A percentile compares a stretch with the other conserved stretches of the same genome.
These are phyloP conservation scores for Nycteola revayana DNA, from an alignment of 2,888 invertebrate genomes.

Conservation along the genomic window DNA sequence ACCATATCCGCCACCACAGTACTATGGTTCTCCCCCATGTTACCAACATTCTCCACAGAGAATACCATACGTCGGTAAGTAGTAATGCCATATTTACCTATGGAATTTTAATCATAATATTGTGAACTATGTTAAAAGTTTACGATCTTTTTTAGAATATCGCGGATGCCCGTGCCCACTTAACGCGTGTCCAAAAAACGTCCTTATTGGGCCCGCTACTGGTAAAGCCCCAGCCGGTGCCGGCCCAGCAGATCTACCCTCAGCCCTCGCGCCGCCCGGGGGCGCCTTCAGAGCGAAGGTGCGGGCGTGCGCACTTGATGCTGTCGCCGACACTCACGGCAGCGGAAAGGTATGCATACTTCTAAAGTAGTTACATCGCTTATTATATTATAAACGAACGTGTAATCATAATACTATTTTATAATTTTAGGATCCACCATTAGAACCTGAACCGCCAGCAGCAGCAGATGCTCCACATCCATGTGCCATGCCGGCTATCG, in stretches of 20 bases:
- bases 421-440: constrained; percentile 62
- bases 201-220: constrained; percentile 98
- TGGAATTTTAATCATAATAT: neutral
- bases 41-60: constrained; percentile 83
- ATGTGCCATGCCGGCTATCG: constrained; percentile 64
- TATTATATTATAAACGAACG: no score
- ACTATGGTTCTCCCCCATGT: constrained; percentile 73
- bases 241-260: constrained; percentile 74
- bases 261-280: constrained; percentile 72
- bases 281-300: constrained; percentile 78
- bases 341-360: constrained; percentile 65
- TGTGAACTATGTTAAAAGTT: constrained; percentile 2
- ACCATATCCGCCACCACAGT: constrained; percentile 75
- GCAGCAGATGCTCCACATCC: constrained; percentile 67
- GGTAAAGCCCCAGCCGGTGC: constrained; percentile 93
- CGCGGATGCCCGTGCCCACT: constrained; percentile 93
- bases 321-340: constrained; percentile 67
- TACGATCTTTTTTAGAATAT: constrained; percentile 57
- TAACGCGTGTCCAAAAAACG: constrained; percentile 99
- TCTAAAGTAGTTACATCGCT: no score
- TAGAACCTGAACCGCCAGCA: constrained; percentile 63
- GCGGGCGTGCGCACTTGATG: constrained; percentile 70
- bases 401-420: neutral
- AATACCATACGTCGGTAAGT: constrained; percentile 85
- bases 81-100: constrained; percentile 2